Conservation (phyloP, 37 sponge, comb jelly and placozoan genomes). For the Chondrosia reniformis region DNA sequence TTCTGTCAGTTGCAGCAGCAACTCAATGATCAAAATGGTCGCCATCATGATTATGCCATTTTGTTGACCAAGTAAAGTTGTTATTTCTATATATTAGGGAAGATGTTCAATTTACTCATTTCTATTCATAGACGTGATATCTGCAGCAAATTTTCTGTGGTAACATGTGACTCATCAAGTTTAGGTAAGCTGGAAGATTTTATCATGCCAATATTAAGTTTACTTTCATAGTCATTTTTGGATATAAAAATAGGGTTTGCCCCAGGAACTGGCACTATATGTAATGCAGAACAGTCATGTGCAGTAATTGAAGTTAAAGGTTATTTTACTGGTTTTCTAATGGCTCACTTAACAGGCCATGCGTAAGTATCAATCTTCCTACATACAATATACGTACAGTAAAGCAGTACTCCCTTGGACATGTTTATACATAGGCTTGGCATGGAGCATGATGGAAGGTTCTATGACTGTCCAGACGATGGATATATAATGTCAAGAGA, state of each 20-base stretch:
- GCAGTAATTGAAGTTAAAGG: conserved; percentile 1
- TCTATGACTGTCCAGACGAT: neutral
- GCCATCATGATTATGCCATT: neutral
- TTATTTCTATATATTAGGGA: too few species aligned
- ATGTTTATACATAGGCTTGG: neutral
- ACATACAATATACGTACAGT: too few species aligned
- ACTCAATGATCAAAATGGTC: neutral
- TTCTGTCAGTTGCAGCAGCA: neutral
- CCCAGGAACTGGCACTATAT: neutral
- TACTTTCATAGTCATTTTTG: too few species aligned
- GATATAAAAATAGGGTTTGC: too few species aligned
- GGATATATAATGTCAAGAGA: neutral
- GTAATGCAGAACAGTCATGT: neutral
- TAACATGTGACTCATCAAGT: too few species aligned
- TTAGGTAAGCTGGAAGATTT: too few species aligned
- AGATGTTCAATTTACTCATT: too few species aligned
- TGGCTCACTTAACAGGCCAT: conserved; percentile 12
- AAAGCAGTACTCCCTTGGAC: too few species aligned
- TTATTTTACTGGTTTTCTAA: neutral
- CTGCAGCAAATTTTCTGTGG: too few species aligned
- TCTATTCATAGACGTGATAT: neutral
- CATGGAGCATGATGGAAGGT: neutral
- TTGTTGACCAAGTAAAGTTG: conserved; percentile 8
- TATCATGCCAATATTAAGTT: too few species aligned
- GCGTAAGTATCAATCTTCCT: too few species aligned